phyloP scores from a whole-genome alignment of 2,797 vertebrate species.

The Spinus pinus region DNA sequence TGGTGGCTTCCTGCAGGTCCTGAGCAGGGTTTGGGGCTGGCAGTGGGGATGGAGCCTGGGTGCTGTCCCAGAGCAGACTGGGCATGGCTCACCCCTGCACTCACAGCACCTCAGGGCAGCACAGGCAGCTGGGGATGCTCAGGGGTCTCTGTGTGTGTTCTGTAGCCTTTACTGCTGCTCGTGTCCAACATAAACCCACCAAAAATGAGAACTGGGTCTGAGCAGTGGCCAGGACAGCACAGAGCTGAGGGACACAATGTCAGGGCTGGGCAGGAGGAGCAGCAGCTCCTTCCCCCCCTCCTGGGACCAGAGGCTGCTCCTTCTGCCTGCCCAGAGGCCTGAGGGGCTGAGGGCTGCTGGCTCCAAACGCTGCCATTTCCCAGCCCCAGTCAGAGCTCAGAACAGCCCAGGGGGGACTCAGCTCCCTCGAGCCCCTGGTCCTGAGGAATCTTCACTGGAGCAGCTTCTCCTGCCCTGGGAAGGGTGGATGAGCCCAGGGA shows the following conservation, averaged over 20 bases:
- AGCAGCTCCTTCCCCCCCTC: neutral
- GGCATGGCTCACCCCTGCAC: neutral
- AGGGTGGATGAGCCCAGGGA: neutral
- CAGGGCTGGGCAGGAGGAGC: neutral
- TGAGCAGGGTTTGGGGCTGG: neutral
- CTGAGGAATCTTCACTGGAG: neutral
- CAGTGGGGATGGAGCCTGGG: neutral
- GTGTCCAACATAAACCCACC: rapidly evolving
- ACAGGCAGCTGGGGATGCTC: rapidly evolving
- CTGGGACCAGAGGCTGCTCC: neutral
- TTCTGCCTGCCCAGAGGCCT: neutral
- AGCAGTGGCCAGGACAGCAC: neutral
- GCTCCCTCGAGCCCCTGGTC: neutral
- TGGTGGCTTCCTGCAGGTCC: neutral
- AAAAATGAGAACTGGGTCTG: rapidly evolving
- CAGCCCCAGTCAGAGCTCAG: neutral
- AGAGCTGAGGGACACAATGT: neutral
- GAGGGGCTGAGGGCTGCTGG: neutral
- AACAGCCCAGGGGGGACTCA: neutral
- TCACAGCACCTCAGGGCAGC: rapidly evolving
- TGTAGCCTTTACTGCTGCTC: neutral
- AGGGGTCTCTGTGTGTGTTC: neutral
- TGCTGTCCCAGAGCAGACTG: neutral
- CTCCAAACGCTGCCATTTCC: neutral
- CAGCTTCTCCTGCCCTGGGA: neutral